Evolutionary conservation across 1,140 invertebrate genomes (phyloP), one percentile per base, ranked within the genome.

Genomic region (Drosophila saltans): DNA sequence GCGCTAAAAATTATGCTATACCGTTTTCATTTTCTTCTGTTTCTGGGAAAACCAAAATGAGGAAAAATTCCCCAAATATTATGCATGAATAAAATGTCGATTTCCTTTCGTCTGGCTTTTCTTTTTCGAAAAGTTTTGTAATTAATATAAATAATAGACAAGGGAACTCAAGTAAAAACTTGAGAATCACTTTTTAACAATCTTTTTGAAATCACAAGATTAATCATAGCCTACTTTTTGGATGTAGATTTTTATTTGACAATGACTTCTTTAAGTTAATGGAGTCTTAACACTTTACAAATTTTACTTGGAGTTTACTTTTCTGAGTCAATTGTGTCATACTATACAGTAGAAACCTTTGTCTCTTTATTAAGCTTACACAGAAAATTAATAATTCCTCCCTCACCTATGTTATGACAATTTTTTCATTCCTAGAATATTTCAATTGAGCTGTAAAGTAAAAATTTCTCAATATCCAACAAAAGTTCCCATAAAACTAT

Each of bases 1-100:
- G 60, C 70, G 60, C 75, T 30, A 45, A 52, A 71, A 80, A 75
- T 78, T 80, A 78, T 78, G 70, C 70, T 64, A 67, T 60, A 45
- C 60, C 48, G 67, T 66, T 63, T 62, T 58, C 21, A 11, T 52
- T 52, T 52, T 52, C 63, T 30, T 30, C 62, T 65, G 43, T 66
- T 60, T 65, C 65, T 16, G 11, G 0, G 26, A 41, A 10, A 10
- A 7, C 8, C 57, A 45, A 41, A 59, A 61, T 58, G 33, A 48
- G 11, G 28, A 61, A 75, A 39, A 56, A 62, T 62, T 57, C 57
- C 10, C 4, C 45, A 39, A 16, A 75, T 67, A 72, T 75, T 75
- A 72, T 68, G 64, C 73, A 72, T 36, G 28, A 48, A 71, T 0
- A 2, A 52, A 52, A 52, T 52, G 26, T 52, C 9, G 45, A 75